Base-by-base conservation (phyloP, 2,888 invertebrate genomes). In the Cataglyphis rosenhaueri region DNA sequence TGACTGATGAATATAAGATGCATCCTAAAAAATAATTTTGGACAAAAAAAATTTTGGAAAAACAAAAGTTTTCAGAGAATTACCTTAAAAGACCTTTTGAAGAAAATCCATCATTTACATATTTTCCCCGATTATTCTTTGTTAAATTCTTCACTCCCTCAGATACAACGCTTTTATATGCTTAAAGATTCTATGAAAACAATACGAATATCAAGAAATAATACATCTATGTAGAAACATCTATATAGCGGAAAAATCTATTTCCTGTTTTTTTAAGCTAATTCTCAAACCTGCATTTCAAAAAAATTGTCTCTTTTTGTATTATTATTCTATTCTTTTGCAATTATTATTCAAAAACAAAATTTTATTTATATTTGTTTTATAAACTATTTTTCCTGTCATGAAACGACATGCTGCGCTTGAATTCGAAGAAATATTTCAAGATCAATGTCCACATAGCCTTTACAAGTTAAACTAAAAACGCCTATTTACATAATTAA, bases 51-150 rank as follows among this genome's bases (percentile, higher is more conserved):
- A n/a, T 71, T 35, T 71, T 57, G 6, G 25, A 18, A 6, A 57
- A 55, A 57, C 21, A 52, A n/a, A n/a, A n/a, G 6, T 87, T 87
- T 90, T 91, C 90, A 68, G 57, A 75, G 84, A 87, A 87, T 87
- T 86, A 84, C 85, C 73, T 78, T 35, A 68, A 44, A 12, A 32
- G 44, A 83, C 21, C 18, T 25, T 25, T 12, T 18, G 12, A 1
- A 18, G 25, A 0, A 65, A 65, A 52, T 38, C 38, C 0, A 4
- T 25, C 1, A 21, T 71, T 57, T 35, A 38, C 15, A 71, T 55
- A 18, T 8, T 52, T 9, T 21, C 9, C 55, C 21, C n/a, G n/a
- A 15, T 15, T 15, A 21, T 57, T 35, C 15, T 35, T 21, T 10
- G 9, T 15, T 52, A 15, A 41, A 29, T 8, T 68, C 15, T 21